Base-by-base conservation (phyloP, 2,888 invertebrate genomes). In the Barypeithes pellucidus region DNA sequence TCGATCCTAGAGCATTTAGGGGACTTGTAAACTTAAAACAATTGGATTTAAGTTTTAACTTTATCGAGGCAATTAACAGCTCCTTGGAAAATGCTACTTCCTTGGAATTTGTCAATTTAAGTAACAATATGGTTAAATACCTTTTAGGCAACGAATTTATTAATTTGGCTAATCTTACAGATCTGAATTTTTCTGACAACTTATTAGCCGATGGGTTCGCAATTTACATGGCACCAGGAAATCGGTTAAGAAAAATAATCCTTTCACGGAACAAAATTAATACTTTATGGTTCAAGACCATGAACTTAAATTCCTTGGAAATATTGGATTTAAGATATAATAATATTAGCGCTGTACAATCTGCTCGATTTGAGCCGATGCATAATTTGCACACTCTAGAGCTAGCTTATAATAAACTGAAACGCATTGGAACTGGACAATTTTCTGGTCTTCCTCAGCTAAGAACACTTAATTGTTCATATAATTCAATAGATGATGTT, bases 391-490 rank as follows among this genome's bases (percentile, higher is more conserved):
- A 80, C 8, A 73, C 77, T 11, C 66, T 86, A 18, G 77, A 83
- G 61, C 63, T 86, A 16, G 79, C 82, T 3, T 70, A 78, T 60
- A 86, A 86, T 76, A 73, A 75, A n/a, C 67, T 86, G 14, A 66
- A 57, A 2, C 43, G 74, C 12, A 81, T 85, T 57, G 79, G 82
- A 68, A 85, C 85, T 0, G 82, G 84, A 4, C 70, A 79, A 3
- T 85, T 82, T 73, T 75, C 81, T 1, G 83, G 84, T 8, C 72
- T 86, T 36, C 85, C 86, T 1, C 83, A 84, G 68, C 72, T 86
- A 41, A 79, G 81, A 52, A 65, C 75, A 16, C 73, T 86, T 5
- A 85, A 86, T 72, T 76, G 82, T 16, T 84, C 85, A 0, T 77
- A 81, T 60, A 85, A 85, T 66, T 33, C 41, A 7, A 83, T 86